phyloP scores from a whole-genome alignment of 1,140 invertebrate genomes.

The Pseudomyrmex flavicornis region DNA sequence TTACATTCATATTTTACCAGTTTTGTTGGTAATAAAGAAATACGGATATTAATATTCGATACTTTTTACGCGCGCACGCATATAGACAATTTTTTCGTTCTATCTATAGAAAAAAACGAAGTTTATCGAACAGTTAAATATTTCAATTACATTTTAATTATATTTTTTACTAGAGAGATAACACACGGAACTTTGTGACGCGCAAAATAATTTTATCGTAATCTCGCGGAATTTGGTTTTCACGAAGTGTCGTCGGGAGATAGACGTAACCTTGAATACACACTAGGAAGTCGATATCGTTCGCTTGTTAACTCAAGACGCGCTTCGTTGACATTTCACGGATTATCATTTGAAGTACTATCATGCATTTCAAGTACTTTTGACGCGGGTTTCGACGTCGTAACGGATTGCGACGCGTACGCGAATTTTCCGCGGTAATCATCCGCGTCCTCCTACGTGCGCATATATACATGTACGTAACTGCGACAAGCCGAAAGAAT shows the following conservation, averaged over 20 bases:
- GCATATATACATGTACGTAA: too few species aligned
- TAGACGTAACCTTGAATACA: background rate
- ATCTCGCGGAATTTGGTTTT: background rate
- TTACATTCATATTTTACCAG: background rate
- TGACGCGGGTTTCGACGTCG: constrained; percentile 68
- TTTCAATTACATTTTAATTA: too few species aligned
- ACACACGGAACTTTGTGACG: background rate
- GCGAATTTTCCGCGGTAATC: background rate
- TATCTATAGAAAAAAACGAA: background rate
- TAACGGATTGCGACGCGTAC: constrained; percentile 66
- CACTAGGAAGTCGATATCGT: constrained; percentile 3
- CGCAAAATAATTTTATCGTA: constrained; percentile 3
- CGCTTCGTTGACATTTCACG: background rate
- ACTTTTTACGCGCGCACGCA: background rate
- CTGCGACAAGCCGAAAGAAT: constrained; percentile 29
- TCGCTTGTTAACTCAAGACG: background rate
- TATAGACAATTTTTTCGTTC: too few species aligned
- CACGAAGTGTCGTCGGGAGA: background rate
- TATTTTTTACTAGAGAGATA: background rate
- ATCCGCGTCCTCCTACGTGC: background rate
- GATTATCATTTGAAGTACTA: constrained; percentile 26
- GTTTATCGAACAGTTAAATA: background rate
- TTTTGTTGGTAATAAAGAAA: background rate
- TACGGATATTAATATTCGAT: background rate
- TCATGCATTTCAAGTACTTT: background rate